Evolutionary conservation across 1,140 invertebrate genomes (phyloP).

Genomic region (Neuroterus valhalla): DNA sequence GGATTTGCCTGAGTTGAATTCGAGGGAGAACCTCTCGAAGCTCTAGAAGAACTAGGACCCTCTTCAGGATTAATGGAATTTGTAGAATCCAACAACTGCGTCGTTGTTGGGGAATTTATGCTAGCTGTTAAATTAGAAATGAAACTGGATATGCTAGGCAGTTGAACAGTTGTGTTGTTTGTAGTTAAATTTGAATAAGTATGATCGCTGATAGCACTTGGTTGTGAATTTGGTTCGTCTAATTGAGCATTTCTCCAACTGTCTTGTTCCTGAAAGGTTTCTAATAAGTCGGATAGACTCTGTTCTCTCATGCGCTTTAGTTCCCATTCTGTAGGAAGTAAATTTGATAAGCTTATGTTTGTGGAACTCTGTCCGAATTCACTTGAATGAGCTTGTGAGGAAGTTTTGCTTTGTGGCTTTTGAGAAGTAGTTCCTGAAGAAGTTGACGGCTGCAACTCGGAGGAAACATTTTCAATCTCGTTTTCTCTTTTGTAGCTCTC

Average conservation of each 20-base stretch:
- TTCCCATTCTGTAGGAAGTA: constrained; percentile 51
- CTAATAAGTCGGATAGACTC: constrained; percentile 44
- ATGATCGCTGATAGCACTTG: constrained; percentile 55
- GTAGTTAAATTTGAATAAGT: constrained; percentile 59
- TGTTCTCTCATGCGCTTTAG: constrained; percentile 44
- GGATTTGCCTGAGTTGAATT: constrained; percentile 23
- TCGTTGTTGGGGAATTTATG: constrained; percentile 40
- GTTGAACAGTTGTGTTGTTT: constrained; percentile 36
- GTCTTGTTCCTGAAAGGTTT: constrained; percentile 36
- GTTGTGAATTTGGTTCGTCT: constrained; percentile 23
- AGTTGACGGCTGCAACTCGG: constrained; percentile 32
- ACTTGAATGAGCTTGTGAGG: not conserved
- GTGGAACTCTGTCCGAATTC: constrained; percentile 37
- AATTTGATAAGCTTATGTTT: constrained; percentile 49
- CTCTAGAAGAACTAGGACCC: not conserved
- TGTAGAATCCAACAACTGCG: constrained; percentile 34
- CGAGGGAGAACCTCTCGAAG: not conserved
- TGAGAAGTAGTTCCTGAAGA: not conserved
- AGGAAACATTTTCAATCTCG: constrained; percentile 25
- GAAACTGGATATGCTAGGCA: constrained; percentile 54
- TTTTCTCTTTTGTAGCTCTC: constrained; percentile 58
- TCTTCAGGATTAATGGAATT: constrained; percentile 33
- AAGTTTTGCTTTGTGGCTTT: constrained; percentile 19
- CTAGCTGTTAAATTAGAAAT: constrained; percentile 48
- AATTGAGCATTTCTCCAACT: constrained; percentile 34